A percentile compares a stretch with the other conserved stretches of the same genome.
Conservation (phyloP, 2,113 vertebrate species). For the Lepisosteus oculatus region DNA sequence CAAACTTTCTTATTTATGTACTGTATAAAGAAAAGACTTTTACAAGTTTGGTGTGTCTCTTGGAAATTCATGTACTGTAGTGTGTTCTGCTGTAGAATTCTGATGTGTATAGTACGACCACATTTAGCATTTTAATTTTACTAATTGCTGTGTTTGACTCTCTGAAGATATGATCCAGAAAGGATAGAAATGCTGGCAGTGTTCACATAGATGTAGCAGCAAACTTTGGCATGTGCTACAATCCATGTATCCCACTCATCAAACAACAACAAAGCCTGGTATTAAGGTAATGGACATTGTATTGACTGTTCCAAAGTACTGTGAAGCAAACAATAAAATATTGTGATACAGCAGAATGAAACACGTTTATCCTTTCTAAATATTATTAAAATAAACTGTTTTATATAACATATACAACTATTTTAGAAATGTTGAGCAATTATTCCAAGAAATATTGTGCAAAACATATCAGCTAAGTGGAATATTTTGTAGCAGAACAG, state of each 20-base stretch:
- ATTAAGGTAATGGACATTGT: not conserved
- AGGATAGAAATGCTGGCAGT: not conserved
- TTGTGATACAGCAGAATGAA: not conserved
- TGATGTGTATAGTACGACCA: not conserved
- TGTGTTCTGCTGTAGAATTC: not conserved
- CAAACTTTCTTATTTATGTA: too few species aligned
- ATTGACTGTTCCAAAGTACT: not conserved
- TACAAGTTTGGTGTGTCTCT: too few species aligned
- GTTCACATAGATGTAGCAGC: not conserved
- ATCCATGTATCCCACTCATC: not conserved
- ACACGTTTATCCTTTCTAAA: too few species aligned
- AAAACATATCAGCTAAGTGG: too few species aligned
- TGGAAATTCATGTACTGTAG: too few species aligned
- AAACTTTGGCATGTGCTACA: not conserved
- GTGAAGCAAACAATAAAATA: not conserved
- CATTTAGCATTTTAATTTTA: conserved; percentile 3
- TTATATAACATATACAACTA: too few species aligned
- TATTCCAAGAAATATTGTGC: too few species aligned
- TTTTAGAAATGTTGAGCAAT: too few species aligned
- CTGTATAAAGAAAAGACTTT: too few species aligned
- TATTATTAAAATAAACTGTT: too few species aligned
- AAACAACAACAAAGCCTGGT: not conserved
- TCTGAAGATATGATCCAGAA: not conserved
- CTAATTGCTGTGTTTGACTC: conserved; percentile 1
- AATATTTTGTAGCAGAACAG: too few species aligned